Conservation (phyloP, 1,140 invertebrate species). For the Brachionus angularis region DNA sequence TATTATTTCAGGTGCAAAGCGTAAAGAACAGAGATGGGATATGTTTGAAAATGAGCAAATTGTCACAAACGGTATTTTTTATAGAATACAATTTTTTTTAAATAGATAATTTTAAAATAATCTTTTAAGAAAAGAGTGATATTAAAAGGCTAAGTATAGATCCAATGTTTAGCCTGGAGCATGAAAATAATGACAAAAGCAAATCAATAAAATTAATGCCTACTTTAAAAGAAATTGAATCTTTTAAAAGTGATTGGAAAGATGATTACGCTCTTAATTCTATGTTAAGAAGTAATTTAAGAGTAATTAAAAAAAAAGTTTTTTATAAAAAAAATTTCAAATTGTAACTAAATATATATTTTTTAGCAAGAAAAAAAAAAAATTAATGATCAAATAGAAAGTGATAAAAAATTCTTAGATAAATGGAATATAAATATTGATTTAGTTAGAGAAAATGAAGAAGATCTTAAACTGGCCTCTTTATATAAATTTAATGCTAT, state of each 20-base stretch:
- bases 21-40: constrained; percentile 97
- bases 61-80: constrained; percentile 49
- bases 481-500: constrained; percentile 65
- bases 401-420: constrained; percentile 69
- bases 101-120: constrained; percentile 64
- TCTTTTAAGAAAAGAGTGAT: constrained; percentile 70
- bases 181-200: constrained; percentile 74
- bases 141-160: constrained; percentile 81
- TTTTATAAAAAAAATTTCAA: constrained; percentile 12
- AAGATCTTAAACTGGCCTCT: constrained; percentile 73
- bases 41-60: constrained; percentile 89
- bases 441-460: constrained; percentile 71
- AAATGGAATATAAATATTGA: constrained; percentile 74
- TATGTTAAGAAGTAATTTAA: constrained; percentile 72
- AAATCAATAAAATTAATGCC: constrained; percentile 69
- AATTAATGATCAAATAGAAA: constrained; percentile 65
- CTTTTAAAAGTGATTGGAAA: constrained; percentile 74
- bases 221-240: constrained; percentile 68
- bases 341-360: not conserved
- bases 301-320: constrained; percentile 63
- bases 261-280: constrained; percentile 86
- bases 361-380: constrained; percentile 65
- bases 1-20: constrained; percentile 82
- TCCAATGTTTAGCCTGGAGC: constrained; percentile 91
- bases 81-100: constrained; percentile 12